Evolutionary conservation across 2,113 vertebrate species (phyloP), one percentile per base, ranked within the genome.

Genomic region (Egretta garzetta): DNA sequence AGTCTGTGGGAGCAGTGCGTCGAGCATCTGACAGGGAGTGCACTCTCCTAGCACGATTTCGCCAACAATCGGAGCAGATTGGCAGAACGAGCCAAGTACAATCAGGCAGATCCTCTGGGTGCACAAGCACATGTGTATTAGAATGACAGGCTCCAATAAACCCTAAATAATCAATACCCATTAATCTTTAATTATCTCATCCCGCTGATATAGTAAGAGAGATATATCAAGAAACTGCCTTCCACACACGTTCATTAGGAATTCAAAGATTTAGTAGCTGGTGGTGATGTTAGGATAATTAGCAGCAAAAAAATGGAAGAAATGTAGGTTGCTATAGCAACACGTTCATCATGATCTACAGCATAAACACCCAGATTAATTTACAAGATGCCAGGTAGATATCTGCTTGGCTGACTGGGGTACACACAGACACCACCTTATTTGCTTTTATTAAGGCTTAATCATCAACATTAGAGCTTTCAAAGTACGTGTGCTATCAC

Each of bases 311-410:
- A 98, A 98, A 97, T 80, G 94, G 97, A 98, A 98, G 98, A 98
- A 98, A 98, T 97, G 97, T 98, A 97, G 93, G 98, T 98, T 98
- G 98, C 98, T 98, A 98, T 98, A 98, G 98, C 98, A 98, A 98
- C 98, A 86, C 2, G 66, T 98, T 98, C 98, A 98, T 98, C 97
- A 98, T 98, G 98, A 98, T 98, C 97, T 98, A 98, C 98, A 98
- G 98, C 98, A 98, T 98, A 98, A 98, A 98, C 98, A 98, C 97
- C 77, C 94, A 98, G 98, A 98, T 98, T 98, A 98, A 98, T 98
- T 98, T 98, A 98, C 97, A 98, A 98, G 98, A 98, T 98, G 97
- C 98, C 98, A 98, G 98, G 98, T 98, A 98, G 97, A 96, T 97
- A 97, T 93, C 96, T 98, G 96, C 96, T 96, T 97, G 96, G 96